Percentiles rank a stretch among this genome's conserved stretches.
phyloP scores from a whole-genome alignment of 2,888 invertebrate genomes.

The Charanyca ferruginea region DNA sequence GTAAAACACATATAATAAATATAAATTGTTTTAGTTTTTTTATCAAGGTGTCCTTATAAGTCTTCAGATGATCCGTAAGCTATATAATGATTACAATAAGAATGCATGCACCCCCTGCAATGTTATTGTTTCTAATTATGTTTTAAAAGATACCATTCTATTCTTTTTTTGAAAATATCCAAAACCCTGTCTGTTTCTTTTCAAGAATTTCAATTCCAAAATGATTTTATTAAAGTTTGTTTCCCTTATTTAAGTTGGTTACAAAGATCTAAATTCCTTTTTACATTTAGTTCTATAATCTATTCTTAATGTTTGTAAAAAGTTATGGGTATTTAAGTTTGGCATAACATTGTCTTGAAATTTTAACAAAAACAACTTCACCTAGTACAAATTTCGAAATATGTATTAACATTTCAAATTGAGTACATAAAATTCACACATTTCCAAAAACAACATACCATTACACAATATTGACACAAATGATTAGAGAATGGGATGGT shows the following conservation, averaged over 20 bases:
- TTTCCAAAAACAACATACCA: slow-evolving; percentile 29
- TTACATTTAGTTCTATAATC: neutral
- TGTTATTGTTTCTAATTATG: slow-evolving; percentile 54
- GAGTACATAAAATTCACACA: slow-evolving; percentile 34
- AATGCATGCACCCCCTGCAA: slow-evolving; percentile 66
- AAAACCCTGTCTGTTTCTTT: neutral
- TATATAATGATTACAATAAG: slow-evolving; percentile 51
- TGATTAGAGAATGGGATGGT: slow-evolving; percentile 62
- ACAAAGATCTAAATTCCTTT: neutral
- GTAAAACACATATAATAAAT: neutral
- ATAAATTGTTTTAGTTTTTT: neutral
- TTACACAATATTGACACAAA: slow-evolving; percentile 30
- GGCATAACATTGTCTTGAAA: slow-evolving; percentile 13
- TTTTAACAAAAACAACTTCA: neutral
- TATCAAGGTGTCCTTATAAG: slow-evolving; percentile 63
- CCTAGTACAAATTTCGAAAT: slow-evolving; percentile 17
- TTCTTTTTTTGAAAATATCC: slow-evolving; percentile 55
- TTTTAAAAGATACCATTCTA: slow-evolving; percentile 71
- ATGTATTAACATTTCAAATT: slow-evolving; percentile 9
- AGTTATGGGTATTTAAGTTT: neutral
- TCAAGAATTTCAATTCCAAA: neutral
- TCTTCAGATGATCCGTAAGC: slow-evolving; percentile 73
- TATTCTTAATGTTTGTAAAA: neutral
- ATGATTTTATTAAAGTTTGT: neutral
- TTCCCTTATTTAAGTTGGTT: neutral